These are phyloP conservation scores for Sinosuthora webbiana DNA, from an alignment of 2,113 vertebrate genomes.

Conservation along the genomic window DNA sequence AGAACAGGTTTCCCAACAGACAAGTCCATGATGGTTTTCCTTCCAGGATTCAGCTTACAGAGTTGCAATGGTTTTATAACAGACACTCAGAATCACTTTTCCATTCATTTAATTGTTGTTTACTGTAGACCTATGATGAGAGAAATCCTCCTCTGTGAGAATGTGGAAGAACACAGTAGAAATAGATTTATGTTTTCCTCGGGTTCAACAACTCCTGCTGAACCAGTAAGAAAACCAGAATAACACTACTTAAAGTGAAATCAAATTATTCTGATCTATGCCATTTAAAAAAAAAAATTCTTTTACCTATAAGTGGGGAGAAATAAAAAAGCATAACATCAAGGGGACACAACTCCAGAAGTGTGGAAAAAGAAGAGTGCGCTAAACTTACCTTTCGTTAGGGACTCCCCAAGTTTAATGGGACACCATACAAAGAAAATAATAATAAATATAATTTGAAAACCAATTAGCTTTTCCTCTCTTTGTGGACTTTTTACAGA, in stretches of 20 bases:
- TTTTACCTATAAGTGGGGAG: background rate
- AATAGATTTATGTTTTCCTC: background rate
- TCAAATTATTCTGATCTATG: background rate
- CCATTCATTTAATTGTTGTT: background rate
- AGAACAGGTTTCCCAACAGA: background rate
- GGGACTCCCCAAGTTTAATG: background rate
- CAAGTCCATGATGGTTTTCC: background rate
- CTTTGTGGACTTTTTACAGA: conserved; percentile 7
- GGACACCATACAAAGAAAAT: background rate
- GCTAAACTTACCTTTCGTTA: background rate
- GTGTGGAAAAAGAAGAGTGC: background rate
- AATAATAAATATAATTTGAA: background rate
- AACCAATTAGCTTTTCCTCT: conserved; percentile 20
- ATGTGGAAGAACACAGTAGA: background rate
- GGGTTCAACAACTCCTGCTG: background rate
- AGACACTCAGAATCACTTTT: background rate
- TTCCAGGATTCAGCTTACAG: background rate
- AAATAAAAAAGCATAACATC: background rate
- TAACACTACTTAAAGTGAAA: background rate
- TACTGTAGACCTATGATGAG: background rate
- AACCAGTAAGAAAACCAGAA: background rate
- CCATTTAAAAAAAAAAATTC: no score
- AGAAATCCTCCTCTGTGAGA: background rate
- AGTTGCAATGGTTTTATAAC: background rate
- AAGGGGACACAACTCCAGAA: background rate